Evolutionary conservation across 2,888 invertebrate species (phyloP).

Genomic region (Andrena bicolor): DNA sequence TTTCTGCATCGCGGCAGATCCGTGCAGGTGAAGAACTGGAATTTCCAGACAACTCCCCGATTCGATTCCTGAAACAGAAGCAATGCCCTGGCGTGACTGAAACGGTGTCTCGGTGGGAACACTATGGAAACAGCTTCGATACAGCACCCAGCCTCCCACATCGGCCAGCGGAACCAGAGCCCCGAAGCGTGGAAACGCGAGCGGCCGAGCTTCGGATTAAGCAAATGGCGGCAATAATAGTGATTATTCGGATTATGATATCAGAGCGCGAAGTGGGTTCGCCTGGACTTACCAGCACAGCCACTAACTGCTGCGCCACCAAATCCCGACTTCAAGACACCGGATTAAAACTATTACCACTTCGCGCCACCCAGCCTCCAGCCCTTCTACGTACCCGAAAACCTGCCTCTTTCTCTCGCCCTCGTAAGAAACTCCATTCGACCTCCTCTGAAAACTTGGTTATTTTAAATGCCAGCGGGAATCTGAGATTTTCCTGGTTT

Average conservation of each 20-base stretch:
- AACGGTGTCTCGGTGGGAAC: background rate
- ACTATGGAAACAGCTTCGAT: slow-evolving; percentile 29
- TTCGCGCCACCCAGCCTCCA: slow-evolving; percentile 69
- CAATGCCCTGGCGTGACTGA: background rate
- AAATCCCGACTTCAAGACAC: slow-evolving; percentile 85
- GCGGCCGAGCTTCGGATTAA: slow-evolving; percentile 79
- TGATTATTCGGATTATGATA: slow-evolving; percentile 85
- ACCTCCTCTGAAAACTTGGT: slow-evolving; percentile 17
- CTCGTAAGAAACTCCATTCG: slow-evolving; percentile 47
- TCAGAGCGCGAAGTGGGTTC: slow-evolving; percentile 84
- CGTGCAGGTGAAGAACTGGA: slow-evolving; percentile 9
- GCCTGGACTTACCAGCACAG: slow-evolving; percentile 78
- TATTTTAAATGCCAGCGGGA: slow-evolving; percentile 38
- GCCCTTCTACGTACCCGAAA: slow-evolving; percentile 42
- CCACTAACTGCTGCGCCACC: slow-evolving; percentile 82
- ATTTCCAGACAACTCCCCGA: background rate
- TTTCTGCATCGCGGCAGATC: slow-evolving; percentile 58
- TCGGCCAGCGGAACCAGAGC: slow-evolving; percentile 55
- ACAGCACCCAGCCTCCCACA: slow-evolving; percentile 29
- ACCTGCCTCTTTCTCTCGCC: slow-evolving; percentile 31
- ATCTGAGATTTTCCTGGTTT: slow-evolving; percentile 17
- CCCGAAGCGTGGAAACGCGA: slow-evolving; percentile 49
- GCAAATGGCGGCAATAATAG: slow-evolving; percentile 85
- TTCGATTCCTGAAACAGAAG: background rate
- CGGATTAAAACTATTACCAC: slow-evolving; percentile 85